Evolutionary conservation across 2,888 invertebrate species (phyloP).

Genomic region (Athalia circularis): DNA sequence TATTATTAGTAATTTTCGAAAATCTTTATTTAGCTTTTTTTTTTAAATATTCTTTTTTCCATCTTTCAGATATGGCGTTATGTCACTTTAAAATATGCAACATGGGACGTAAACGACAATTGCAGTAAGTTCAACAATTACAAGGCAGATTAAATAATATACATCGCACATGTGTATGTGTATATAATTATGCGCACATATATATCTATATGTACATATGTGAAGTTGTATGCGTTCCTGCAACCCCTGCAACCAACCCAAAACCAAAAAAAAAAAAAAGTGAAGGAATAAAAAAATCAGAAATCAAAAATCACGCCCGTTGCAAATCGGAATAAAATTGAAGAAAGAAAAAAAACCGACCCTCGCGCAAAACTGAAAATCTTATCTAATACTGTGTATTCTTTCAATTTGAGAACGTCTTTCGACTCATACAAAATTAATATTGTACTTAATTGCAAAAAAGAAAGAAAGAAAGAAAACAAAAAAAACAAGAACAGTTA

Average conservation of each 20-base stretch:
- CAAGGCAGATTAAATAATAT: neutral
- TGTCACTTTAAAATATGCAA: conserved; percentile 84
- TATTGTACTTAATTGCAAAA: too few species aligned
- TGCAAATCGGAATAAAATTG: too few species aligned
- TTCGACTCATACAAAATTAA: too few species aligned
- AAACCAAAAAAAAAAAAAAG: neutral
- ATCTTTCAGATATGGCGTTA: conserved; percentile 78
- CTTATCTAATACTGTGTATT: too few species aligned
- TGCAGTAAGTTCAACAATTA: conserved; percentile 51
- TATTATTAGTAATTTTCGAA: too few species aligned
- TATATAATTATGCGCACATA: neutral
- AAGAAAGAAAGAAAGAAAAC: too few species aligned
- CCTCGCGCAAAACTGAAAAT: too few species aligned
- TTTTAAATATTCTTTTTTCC: conserved; percentile 1
- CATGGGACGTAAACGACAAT: conserved; percentile 79
- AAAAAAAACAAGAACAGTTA: too few species aligned
- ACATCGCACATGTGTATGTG: conserved; percentile 9
- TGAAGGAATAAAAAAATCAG: too few species aligned
- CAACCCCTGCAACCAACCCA: conserved; percentile 33
- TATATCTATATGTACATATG: neutral
- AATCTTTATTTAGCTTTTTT: neutral
- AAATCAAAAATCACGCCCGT: too few species aligned
- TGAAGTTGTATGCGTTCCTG: conserved; percentile 26
- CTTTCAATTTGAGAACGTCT: too few species aligned
- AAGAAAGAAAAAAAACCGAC: too few species aligned